These are phyloP conservation scores for Riptortus pedestris DNA, from an alignment of 1,140 invertebrate genomes.

Conservation along the genomic window DNA sequence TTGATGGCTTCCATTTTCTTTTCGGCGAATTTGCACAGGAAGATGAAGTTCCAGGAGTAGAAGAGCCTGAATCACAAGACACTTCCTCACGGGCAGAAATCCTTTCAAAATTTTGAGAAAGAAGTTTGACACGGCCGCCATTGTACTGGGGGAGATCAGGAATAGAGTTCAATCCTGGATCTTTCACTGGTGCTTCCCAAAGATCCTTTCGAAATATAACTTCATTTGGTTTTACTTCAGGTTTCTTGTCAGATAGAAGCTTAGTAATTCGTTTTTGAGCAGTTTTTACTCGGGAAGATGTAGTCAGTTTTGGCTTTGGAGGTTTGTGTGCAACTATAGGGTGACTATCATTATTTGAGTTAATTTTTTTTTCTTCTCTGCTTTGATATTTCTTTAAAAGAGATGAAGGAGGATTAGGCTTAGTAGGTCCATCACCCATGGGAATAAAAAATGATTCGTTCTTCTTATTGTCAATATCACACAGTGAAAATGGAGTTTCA, in stretches of 20 bases:
- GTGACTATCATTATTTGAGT: constrained; percentile 32
- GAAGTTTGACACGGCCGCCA: constrained; percentile 29
- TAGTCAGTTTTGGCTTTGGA: constrained; percentile 41
- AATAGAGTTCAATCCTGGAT: constrained; percentile 28
- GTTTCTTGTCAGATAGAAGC: background rate
- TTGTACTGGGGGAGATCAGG: constrained; percentile 23
- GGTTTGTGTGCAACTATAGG: constrained; percentile 41
- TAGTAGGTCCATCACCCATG: constrained; percentile 24
- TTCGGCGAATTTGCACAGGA: constrained; percentile 55
- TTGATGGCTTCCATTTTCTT: constrained; percentile 38
- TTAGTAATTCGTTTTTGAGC: constrained; percentile 28
- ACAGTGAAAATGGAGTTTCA: constrained; percentile 30
- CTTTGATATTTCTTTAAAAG: constrained; percentile 28
- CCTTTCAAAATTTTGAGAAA: constrained; percentile 36
- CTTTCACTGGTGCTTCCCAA: constrained; percentile 28
- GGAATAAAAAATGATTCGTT: constrained; percentile 33
- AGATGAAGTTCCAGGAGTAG: constrained; percentile 46
- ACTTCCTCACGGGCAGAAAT: constrained; percentile 23
- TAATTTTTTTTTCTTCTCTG: constrained; percentile 27
- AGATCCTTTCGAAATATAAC: constrained; percentile 32
- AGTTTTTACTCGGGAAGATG: constrained; percentile 31
- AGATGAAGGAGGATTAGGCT: constrained; percentile 25
- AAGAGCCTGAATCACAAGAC: constrained; percentile 46
- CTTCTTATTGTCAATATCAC: constrained; percentile 27
- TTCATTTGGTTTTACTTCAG: background rate